Conservation (phyloP, 1,140 invertebrate genomes). For the Platorchestia sp. region DNA sequence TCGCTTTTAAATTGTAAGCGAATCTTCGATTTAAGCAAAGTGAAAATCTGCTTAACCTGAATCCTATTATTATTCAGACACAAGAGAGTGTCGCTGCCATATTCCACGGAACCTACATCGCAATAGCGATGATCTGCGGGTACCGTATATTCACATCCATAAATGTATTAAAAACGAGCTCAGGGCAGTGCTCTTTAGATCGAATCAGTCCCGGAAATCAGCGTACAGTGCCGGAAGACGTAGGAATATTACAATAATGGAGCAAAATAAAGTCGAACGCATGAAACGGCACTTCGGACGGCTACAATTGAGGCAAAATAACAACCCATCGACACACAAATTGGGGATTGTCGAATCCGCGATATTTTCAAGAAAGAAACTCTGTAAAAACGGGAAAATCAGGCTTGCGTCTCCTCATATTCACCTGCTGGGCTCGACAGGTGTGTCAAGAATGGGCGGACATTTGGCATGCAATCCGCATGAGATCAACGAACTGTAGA, state of each 20-base stretch:
- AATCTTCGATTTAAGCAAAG: no score
- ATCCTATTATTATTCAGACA: no score
- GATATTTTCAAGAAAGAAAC: not conserved
- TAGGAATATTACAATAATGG: not conserved
- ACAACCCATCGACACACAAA: not conserved
- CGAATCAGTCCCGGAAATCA: not conserved
- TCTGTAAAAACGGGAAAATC: not conserved
- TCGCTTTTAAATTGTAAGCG: no score
- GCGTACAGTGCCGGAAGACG: not conserved
- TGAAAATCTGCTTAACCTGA: no score
- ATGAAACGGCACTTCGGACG: not conserved
- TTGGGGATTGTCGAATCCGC: not conserved
- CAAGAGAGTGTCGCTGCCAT: not conserved
- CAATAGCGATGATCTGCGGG: not conserved
- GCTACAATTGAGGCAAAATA: not conserved
- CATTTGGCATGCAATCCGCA: not conserved
- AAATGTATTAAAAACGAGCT: not conserved
- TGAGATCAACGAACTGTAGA: not conserved
- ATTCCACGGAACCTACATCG: not conserved
- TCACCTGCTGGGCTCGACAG: not conserved
- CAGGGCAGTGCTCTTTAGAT: not conserved
- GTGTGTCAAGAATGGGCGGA: not conserved
- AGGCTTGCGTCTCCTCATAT: not conserved
- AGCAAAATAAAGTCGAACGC: not conserved
- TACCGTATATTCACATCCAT: not conserved